Conservation (phyloP, 2,113 vertebrate genomes). For the Eudorcas thomsonii region DNA sequence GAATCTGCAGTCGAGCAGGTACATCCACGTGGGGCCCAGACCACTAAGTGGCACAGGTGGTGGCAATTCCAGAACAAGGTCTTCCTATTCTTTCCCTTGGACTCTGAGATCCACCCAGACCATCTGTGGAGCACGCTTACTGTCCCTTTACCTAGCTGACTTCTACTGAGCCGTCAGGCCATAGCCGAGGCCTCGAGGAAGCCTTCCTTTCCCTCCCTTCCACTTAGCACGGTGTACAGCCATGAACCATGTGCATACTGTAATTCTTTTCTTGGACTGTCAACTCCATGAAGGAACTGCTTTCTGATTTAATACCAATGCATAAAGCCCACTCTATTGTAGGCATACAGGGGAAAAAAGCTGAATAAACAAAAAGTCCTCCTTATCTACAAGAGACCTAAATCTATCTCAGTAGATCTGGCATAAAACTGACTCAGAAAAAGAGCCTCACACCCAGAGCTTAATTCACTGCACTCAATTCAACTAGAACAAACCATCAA, state of each 20-base stretch:
- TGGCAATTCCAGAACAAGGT: neutral
- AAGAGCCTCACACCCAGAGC: neutral
- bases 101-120: neutral
- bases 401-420: neutral
- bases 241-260: neutral
- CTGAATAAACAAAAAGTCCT: neutral
- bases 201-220: neutral
- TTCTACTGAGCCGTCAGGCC: neutral
- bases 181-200: neutral
- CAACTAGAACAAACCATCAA: neutral
- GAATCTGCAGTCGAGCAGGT: neutral
- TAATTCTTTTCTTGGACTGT: neutral
- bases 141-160: neutral
- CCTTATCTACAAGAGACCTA: neutral
- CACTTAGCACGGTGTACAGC: neutral
- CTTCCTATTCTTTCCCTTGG: neutral
- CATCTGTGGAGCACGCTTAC: neutral
- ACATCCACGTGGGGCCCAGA: neutral
- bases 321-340: neutral
- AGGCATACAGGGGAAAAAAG: neutral
- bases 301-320: constrained; percentile 15
- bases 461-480: neutral
- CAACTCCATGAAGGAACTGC: neutral
- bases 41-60: neutral
- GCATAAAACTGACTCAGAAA: constrained; percentile 27